Evolutionary conservation across 2,797 vertebrate genomes (phyloP).

Genomic region (Siniperca obscura): DNA sequence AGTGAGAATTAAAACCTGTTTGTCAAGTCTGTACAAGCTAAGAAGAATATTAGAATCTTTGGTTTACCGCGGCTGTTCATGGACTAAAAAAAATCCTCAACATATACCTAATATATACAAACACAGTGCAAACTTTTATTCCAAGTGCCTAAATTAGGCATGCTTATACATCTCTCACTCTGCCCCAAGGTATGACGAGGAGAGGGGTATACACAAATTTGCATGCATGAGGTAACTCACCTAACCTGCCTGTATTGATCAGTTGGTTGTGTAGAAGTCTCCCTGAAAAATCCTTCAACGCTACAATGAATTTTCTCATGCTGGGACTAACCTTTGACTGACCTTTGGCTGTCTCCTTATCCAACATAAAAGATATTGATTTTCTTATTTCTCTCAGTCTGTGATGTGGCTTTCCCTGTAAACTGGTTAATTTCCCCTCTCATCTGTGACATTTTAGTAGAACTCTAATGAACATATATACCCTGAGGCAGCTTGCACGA

Average conservation of each 20-base stretch:
- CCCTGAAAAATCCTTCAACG: slow-evolving; percentile 31
- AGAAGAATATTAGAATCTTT: not conserved
- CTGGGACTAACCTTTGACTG: slow-evolving; percentile 56
- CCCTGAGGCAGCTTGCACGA: not conserved
- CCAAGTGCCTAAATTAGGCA: slow-evolving; percentile 27
- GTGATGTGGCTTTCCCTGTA: slow-evolving; percentile 17
- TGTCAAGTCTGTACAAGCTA: not conserved
- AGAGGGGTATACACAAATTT: slow-evolving; percentile 88
- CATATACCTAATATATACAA: not conserved
- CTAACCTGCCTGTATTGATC: slow-evolving; percentile 67
- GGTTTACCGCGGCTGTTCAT: not conserved
- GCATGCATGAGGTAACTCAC: slow-evolving; percentile 89
- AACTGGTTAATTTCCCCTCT: slow-evolving; percentile 27
- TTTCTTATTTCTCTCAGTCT: slow-evolving; percentile 15
- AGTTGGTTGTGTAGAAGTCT: slow-evolving; percentile 59
- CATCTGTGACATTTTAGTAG: not conserved
- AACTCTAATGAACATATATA: slow-evolving; percentile 14
- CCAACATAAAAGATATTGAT: slow-evolving; percentile 20
- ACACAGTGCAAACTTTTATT: not conserved
- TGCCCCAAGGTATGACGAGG: slow-evolving; percentile 92
- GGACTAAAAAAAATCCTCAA: not conserved
- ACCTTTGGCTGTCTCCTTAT: slow-evolving; percentile 47
- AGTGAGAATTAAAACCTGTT: not conserved
- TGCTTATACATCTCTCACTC: slow-evolving; percentile 69
- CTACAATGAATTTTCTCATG: slow-evolving; percentile 21